A percentile compares a stretch with the other conserved stretches of the same genome.
Conservation (phyloP, 2,113 vertebrate genomes). For the Corythaixoides concolor region DNA sequence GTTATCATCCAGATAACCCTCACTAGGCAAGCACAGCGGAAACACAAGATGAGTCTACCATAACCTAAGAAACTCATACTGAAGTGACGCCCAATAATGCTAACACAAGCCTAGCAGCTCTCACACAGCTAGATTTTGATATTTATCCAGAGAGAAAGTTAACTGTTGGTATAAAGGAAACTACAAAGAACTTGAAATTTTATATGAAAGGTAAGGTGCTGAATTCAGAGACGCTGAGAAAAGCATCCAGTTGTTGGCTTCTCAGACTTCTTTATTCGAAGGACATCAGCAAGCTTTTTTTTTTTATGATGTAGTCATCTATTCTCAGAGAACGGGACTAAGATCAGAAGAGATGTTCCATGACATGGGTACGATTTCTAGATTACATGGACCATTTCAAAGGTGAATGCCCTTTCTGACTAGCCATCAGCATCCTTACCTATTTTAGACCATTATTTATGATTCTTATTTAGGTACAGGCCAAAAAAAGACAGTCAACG, state of each 20-base stretch:
- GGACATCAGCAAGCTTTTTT: neutral
- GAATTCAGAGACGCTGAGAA: neutral
- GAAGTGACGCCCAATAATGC: neutral
- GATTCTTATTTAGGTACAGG: neutral
- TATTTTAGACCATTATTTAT: neutral
- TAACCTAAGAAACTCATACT: neutral
- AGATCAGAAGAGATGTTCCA: neutral
- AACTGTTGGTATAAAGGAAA: neutral
- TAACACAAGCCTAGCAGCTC: neutral
- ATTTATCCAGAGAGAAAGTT: neutral
- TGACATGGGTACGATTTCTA: neutral
- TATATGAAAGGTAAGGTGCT: neutral
- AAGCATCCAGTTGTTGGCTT: neutral
- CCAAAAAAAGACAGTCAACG: neutral
- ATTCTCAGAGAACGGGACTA: neutral
- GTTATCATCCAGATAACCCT: neutral
- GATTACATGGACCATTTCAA: neutral
- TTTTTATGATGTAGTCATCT: neutral
- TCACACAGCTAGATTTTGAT: neutral
- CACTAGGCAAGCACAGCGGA: neutral
- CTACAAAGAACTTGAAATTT: neutral
- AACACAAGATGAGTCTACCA: neutral
- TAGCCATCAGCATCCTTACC: neutral
- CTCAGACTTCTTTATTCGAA: neutral
- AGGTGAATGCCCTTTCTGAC: neutral